Evolutionary conservation across 2,113 vertebrate genomes (phyloP), one percentile per base, ranked within the genome.

Genomic region (Gopherus flavomarginatus): DNA sequence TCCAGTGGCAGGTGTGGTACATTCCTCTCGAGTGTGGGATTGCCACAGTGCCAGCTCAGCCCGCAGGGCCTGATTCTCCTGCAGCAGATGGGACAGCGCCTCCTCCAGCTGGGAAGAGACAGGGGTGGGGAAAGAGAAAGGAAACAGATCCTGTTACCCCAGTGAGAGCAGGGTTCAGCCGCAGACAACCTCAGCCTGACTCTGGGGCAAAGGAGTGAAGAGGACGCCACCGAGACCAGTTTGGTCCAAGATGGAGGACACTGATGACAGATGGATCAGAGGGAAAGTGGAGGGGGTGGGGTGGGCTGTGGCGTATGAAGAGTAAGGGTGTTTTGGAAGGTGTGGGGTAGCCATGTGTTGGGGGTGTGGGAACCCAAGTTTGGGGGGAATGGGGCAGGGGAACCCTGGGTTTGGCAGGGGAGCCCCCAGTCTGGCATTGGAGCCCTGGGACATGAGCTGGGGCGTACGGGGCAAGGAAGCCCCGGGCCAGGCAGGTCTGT

Each of bases 361-460:
- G 56, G n/a, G 97, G 91, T 59, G 24, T 5, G 57, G 56, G 26
- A 57, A 57, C 56, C 56, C 56, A 57, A 57, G 56, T 57, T 57
- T 57, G 8, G 97, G 98, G 94, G 98, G 98, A 2, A 62, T 57
- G 56, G 13, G 3, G 12, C 31, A n/a, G 53, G 38, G 26, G 69
- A 35, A 8, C 27, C 21, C 19, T 13, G 8, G 17, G 27, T 56
- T 12, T 50, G 35, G 21, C 24, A 35, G 42, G 35, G 47, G 69
- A 85, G 49, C 44, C n/a, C 17, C 22, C 22, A 42, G 10, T 12
- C 7, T 11, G 26, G 11, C 27, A 29, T 11, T 12, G 26, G 26
- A 59, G 57, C 57, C 57, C 26, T 29, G 53, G 53, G 8, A 57
- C 26, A 54, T 7, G 27, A 59, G 27, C 13, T 59, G 35, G 62